Evolutionary conservation across 2,113 vertebrate species (phyloP), one percentile per base, ranked within the genome.

Genomic region (Natator depressus): DNA sequence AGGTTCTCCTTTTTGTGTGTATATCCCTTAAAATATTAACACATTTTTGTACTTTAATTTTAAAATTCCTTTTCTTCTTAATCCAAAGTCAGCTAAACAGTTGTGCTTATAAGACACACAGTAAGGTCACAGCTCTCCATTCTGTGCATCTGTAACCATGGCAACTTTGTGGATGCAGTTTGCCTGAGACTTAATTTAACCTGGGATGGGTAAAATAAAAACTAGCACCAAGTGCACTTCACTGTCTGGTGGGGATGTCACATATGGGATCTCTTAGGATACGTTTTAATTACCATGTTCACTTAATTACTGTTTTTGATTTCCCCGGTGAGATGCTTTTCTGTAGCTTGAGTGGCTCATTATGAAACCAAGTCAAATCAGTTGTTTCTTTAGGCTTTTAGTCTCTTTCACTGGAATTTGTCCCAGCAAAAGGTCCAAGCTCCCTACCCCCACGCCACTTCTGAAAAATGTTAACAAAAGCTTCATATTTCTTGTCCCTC

Each of bases 121-220:
- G 76, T 54, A 81, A 82, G 53, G 51, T 83, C 91, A 93, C 90
- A 35, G 49, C 92, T 91, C 87, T 82, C 88, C 75, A 92, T 87
- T 93, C 88, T 80, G 90, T 96, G 94, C 96, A 96, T 97, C 88
- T 95, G 98, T 98, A 98, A 97, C 98, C 98, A 98, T 98, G 96
- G 96, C 6, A 96, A 98, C 96, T 82, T 92, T 91, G 90, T 57
- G 91, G 89, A 89, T 88, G 84, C 87, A 93, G 95, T 97, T 97
- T 95, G 93, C 85, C 89, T 62, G 93, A 88, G 95, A 76, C 86
- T 80, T 90, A 20, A 12, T 91, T 91, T 96, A 97, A 97, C 95
- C 94, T 91, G 95, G 65, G 69, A 80, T 89, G 86, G 88, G 81
- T 94, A 87, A 93, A 95, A 81, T 59, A 17, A 65, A 72, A n/a